A percentile compares a stretch with the other conserved stretches of the same genome.
phyloP scores from a whole-genome alignment of 2,888 invertebrate species.

The Steinernema hermaphroditum region DNA sequence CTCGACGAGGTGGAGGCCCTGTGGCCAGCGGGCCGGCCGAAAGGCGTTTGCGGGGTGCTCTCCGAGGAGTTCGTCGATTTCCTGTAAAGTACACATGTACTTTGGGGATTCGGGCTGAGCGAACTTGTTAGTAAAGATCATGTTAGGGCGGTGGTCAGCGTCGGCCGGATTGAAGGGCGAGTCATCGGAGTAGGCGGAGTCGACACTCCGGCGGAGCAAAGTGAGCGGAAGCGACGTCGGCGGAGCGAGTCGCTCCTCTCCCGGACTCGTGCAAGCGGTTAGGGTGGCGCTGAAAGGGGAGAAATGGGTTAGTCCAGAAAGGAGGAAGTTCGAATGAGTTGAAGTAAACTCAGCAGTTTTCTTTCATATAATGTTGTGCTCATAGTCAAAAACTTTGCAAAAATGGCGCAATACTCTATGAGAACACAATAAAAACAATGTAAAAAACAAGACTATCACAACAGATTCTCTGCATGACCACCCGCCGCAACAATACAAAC shows the following conservation, averaged over 20 bases:
- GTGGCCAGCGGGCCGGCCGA: not conserved
- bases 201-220: not conserved
- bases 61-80: not conserved
- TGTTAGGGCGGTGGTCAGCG: not conserved
- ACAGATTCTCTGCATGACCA: no score
- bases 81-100: not conserved
- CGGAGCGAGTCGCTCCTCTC: not conserved
- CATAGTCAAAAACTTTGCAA: no score
- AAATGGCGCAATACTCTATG: no score
- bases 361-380: no score
- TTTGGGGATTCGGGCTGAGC: not conserved
- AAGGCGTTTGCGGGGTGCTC: not conserved
- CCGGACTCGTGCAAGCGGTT: constrained; percentile 6
- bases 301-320: not conserved
- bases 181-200: constrained; percentile 14
- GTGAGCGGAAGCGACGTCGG: not conserved
- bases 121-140: constrained; percentile 20
- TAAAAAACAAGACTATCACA: no score
- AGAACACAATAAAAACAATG: no score
- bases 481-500: no score
- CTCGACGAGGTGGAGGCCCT: constrained; percentile 11
- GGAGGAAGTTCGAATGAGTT: no score
- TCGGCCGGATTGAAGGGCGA: not conserved
- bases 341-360: no score
- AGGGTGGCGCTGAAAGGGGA: constrained; percentile 9